phyloP scores from a whole-genome alignment of 2,113 vertebrate genomes.

The Urocynchramus pylzowi region DNA sequence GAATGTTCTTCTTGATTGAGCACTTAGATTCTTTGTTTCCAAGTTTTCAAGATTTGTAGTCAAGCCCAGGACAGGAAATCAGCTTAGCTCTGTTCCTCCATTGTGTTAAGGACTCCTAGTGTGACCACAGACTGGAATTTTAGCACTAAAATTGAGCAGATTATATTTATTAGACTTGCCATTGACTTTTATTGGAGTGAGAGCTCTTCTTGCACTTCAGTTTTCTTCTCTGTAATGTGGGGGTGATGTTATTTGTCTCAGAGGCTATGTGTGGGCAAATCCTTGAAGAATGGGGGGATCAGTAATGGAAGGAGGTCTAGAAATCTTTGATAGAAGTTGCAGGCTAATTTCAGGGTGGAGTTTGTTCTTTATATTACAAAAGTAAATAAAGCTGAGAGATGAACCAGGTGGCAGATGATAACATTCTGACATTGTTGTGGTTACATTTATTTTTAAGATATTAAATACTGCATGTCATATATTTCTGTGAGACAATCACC shows the following conservation, averaged over 20 bases:
- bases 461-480: not conserved
- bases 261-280: not conserved
- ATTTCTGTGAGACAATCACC: not conserved
- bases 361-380: not conserved
- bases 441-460: not conserved
- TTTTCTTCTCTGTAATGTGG: not conserved
- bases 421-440: not conserved
- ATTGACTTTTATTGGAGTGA: not conserved
- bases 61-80: not conserved
- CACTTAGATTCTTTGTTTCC: not conserved
- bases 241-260: not conserved
- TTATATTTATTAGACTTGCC: not conserved
- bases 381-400: not conserved
- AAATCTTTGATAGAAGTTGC: not conserved
- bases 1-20: not conserved
- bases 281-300: not conserved
- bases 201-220: not conserved
- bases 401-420: conserved; percentile 13
- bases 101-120: not conserved
- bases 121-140: not conserved
- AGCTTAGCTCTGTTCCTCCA: not conserved
- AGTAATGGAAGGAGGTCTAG: not conserved
- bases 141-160: not conserved
- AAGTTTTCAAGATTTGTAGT: not conserved
- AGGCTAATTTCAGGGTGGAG: not conserved